Conservation (phyloP, 2,113 vertebrate genomes). For the Tinamus guttatus region DNA sequence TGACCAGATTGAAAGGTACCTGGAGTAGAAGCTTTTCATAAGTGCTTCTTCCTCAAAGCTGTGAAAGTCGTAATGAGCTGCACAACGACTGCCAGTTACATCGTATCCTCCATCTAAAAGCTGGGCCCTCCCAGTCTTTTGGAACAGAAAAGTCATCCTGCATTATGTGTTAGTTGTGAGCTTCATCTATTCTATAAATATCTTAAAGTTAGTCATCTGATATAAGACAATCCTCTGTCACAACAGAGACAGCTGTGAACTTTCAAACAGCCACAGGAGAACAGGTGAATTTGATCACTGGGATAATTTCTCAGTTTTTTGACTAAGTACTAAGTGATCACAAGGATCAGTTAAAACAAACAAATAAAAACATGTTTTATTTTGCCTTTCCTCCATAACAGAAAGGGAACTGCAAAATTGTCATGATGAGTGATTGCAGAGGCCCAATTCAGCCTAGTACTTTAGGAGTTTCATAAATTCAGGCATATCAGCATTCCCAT, state of each 20-base stretch:
- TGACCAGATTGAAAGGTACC: not conserved
- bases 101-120: not conserved
- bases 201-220: not conserved
- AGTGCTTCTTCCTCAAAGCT: not conserved
- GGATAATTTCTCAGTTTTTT: not conserved
- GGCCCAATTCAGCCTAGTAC: not conserved
- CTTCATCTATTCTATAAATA: not conserved
- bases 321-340: not conserved
- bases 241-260: not conserved
- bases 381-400: not conserved
- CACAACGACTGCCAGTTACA: not conserved
- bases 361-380: not conserved
- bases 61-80: not conserved
- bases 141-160: not conserved
- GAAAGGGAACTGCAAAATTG: not conserved
- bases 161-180: not conserved
- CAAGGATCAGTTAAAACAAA: not conserved
- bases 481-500: not conserved
- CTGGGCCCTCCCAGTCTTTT: not conserved
- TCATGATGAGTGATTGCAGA: not conserved
- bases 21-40: not conserved
- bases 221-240: not conserved
- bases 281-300: not conserved
- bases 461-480: not conserved
- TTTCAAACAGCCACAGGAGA: not conserved